Evolutionary conservation across 2,797 vertebrate genomes (phyloP), one percentile per base, ranked within the genome.

Genomic region (Betta splendens): DNA sequence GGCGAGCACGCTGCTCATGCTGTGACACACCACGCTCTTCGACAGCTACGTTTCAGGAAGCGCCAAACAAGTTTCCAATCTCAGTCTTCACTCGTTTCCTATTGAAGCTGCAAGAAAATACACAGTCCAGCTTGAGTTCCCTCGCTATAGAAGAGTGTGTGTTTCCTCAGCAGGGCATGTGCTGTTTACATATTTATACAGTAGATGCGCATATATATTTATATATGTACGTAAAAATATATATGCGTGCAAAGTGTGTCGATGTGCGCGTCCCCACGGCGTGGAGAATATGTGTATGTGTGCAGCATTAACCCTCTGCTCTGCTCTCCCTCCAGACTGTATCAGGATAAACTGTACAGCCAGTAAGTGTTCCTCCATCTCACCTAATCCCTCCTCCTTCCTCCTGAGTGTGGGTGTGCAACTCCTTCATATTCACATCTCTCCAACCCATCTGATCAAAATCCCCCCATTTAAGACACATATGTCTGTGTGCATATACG

Each of bases 311-410:
- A 98, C 95, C 94, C 98, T 98, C 96, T 99, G 96, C 96, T 98
- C 95, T 99, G 95, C 98, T 99, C 94, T 98, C 93, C 96, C 98
- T 98, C 96, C 98, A 99, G 98, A 99, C 97, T 99, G 98, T 99
- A 98, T 98, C 96, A 99, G 97, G 98, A 99, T 98, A 95, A 99
- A 99, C 96, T 99, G 98, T 99, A 98, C 97, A 92, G 94, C 97
- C 96, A 99, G 98, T 99, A 99, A 99, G 98, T 99, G 93, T 94
- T 93, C 81, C 85, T 90, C 84, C 85, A 88, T 89, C 85, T 87
- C 89, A 85, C 77, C 83, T 87, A 85, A 83, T 72, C 72, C 76
- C 72, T 50, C 73, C 82, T 60, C 59, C 38, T 59, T 66, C 71
- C 69, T 79, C 75, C 51, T 58, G 12, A 39, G 25, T 44, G 59